Evolutionary conservation across 1,140 invertebrate genomes (phyloP).

Genomic region (Lucilia sericata): DNA sequence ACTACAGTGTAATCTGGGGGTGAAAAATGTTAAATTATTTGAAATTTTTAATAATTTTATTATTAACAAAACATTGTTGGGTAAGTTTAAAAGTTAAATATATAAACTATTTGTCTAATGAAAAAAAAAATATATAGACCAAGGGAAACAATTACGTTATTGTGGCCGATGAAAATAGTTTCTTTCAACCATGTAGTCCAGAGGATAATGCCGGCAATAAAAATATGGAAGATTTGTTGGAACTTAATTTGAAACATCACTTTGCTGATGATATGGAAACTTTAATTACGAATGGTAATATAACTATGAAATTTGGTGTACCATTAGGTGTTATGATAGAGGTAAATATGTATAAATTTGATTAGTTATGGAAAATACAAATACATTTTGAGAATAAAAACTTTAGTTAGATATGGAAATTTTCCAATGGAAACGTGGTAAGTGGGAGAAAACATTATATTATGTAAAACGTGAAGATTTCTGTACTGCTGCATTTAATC

Average conservation of each 20-base stretch:
- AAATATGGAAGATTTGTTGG: not conserved
- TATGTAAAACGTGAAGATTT: conserved; percentile 29
- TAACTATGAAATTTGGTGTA: not conserved
- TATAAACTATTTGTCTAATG: too few species aligned
- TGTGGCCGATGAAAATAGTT: not conserved
- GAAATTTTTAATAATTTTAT: not conserved
- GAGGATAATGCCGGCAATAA: conserved; percentile 17
- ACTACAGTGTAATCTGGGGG: not conserved
- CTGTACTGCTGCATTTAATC: not conserved
- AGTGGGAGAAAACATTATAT: conserved; percentile 26
- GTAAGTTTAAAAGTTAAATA: not conserved
- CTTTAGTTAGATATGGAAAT: conserved; percentile 27
- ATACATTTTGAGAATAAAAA: not conserved
- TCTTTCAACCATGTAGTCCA: not conserved
- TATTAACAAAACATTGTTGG: not conserved
- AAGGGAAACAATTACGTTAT: conserved; percentile 18
- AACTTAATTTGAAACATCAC: conserved; percentile 8
- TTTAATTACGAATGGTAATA: conserved; percentile 34
- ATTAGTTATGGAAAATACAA: not conserved
- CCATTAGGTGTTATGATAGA: not conserved
- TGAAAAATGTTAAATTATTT: not conserved
- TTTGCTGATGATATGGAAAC: conserved; percentile 41
- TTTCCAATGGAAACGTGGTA: conserved; percentile 31
- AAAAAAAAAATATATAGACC: too few species aligned
- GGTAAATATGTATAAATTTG: not conserved